A percentile compares a stretch with the other conserved stretches of the same genome.
These are phyloP conservation scores for Pollenia griseotomentosa DNA, from an alignment of 2,888 invertebrate genomes.

Conservation along the genomic window DNA sequence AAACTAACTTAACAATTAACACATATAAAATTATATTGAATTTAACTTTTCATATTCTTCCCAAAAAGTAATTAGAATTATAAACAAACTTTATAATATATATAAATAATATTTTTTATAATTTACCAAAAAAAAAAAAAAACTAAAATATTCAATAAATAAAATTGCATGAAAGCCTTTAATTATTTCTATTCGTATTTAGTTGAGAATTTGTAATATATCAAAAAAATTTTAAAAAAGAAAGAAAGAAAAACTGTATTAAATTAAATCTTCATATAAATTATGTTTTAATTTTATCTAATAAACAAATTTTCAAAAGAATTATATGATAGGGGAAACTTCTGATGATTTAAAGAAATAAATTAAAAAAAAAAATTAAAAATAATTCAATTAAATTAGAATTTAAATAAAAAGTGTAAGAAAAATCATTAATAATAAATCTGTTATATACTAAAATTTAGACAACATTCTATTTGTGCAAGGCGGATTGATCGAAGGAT, in stretches of 20 bases:
- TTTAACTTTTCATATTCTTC: no score
- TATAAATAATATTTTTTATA: conserved; percentile 10
- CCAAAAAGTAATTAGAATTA: no score
- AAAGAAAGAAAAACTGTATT: not conserved
- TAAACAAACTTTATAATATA: not conserved
- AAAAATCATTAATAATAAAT: not conserved
- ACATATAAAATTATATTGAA: no score
- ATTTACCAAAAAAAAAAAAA: conserved; percentile 35
- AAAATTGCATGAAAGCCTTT: conserved; percentile 71
- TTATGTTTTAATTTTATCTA: not conserved
- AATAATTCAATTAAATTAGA: conserved; percentile 14
- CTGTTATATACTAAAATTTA: conserved; percentile 39
- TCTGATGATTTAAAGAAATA: conserved; percentile 39
- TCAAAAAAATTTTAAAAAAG: not conserved
- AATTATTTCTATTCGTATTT: conserved; percentile 16
- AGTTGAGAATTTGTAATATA: conserved; percentile 41
- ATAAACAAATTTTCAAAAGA: conserved; percentile 7
- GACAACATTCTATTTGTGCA: conserved; percentile 55
- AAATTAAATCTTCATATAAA: no score
- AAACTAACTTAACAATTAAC: not conserved
- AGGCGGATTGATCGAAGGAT: not conserved
- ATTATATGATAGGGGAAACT: conserved; percentile 60
- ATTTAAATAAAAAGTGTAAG: conserved; percentile 34
- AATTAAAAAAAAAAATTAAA: not conserved
- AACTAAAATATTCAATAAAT: not conserved